A percentile compares a stretch with the other conserved stretches of the same genome.
These are phyloP conservation scores for Ciconia maguari DNA, from an alignment of 2,113 vertebrate species.

Conservation along the genomic window DNA sequence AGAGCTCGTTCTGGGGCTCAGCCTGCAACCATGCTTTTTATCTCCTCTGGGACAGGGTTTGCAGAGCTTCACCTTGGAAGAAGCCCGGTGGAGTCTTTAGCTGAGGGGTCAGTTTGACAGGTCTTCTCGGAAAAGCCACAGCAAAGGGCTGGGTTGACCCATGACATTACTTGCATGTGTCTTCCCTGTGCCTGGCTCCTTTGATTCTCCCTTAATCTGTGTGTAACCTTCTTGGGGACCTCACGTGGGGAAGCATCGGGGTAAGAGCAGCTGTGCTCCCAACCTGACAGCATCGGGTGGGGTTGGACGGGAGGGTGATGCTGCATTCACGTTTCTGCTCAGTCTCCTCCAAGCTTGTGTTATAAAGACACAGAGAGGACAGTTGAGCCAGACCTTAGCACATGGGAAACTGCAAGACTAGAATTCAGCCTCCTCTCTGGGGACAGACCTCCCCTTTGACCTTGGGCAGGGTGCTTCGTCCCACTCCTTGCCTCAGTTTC, in stretches of 20 bases:
- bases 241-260: fast-evolving
- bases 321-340: not conserved
- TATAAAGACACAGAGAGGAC: not conserved
- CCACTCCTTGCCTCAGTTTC: not conserved
- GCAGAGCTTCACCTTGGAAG: not conserved
- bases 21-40: not conserved
- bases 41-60: not conserved
- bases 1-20: not conserved
- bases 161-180: not conserved
- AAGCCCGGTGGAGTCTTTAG: not conserved
- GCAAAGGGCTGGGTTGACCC: not conserved
- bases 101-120: not conserved
- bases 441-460: not conserved
- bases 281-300: not conserved
- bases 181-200: not conserved
- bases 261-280: not conserved
- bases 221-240: not conserved
- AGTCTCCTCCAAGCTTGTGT: not conserved
- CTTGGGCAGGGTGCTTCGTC: not conserved
- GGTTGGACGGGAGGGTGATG: not conserved
- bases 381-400: not conserved
- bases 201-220: not conserved
- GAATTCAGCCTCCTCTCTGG: not conserved
- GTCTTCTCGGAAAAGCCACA: not conserved
- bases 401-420: not conserved